Evolutionary conservation across 1,140 invertebrate genomes (phyloP).

Genomic region (Anoplophora glabripennis): DNA sequence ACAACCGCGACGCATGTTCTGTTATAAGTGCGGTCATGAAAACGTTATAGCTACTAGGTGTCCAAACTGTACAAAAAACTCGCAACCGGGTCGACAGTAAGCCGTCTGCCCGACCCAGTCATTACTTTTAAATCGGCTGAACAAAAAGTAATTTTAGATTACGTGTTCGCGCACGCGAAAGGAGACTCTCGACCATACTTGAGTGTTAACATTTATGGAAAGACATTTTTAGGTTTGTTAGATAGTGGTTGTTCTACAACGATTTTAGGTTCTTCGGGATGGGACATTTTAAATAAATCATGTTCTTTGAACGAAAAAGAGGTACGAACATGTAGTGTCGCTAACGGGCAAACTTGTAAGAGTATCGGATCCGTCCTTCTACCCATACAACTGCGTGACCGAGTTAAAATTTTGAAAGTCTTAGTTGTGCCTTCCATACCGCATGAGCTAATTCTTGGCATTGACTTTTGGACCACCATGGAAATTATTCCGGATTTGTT

Average conservation of each 20-base stretch:
- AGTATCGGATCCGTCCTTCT: neutral
- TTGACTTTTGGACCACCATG: constrained; percentile 7
- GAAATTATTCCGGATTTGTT: neutral
- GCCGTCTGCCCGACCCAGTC: no score
- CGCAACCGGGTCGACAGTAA: no score
- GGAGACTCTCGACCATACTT: neutral
- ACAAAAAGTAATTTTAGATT: neutral
- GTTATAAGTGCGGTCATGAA: no score
- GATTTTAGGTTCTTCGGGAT: neutral
- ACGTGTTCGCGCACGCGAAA: neutral
- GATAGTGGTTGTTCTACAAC: neutral
- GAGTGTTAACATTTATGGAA: neutral
- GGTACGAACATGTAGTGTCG: neutral
- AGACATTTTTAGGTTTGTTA: neutral
- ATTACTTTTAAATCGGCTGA: no score
- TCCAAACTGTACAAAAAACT: neutral
- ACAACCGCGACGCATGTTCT: no score
- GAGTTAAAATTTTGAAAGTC: neutral
- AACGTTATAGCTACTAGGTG: neutral
- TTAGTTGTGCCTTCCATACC: neutral
- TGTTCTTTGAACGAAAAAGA: no score
- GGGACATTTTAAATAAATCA: neutral
- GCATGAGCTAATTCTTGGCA: neutral
- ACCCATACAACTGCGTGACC: neutral
- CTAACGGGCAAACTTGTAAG: neutral